These are phyloP conservation scores for Sesia bembeciformis DNA, from an alignment of 2,888 invertebrate species.

Conservation along the genomic window DNA sequence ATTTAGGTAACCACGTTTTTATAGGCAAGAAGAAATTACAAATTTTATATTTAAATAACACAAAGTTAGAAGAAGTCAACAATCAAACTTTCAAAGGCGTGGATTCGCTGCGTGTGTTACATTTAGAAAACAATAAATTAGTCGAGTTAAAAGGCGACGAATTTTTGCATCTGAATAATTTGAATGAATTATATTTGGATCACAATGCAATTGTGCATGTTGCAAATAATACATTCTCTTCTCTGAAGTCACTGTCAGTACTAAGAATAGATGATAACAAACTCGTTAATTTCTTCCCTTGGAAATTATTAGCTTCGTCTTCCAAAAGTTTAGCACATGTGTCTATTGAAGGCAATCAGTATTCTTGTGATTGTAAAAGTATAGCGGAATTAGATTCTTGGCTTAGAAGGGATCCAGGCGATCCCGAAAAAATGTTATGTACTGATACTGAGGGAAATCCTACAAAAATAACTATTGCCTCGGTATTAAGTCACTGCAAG, in stretches of 20 bases:
- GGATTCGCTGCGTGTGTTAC: slow-evolving; percentile 80
- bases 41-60: slow-evolving; percentile 84
- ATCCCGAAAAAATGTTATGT: slow-evolving; percentile 81
- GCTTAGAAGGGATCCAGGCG: slow-evolving; percentile 78
- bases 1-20: slow-evolving; percentile 87
- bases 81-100: slow-evolving; percentile 89
- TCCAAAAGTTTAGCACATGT: slow-evolving; percentile 77
- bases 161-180: slow-evolving; percentile 82
- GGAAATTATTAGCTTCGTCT: slow-evolving; percentile 79
- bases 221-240: slow-evolving; percentile 84
- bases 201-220: slow-evolving; percentile 84
- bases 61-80: slow-evolving; percentile 82
- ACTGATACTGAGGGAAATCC: slow-evolving; percentile 71
- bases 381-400: slow-evolving; percentile 80
- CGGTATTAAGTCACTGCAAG: slow-evolving; percentile 76
- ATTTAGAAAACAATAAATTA: slow-evolving; percentile 85
- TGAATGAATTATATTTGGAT: slow-evolving; percentile 85
- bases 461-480: slow-evolving; percentile 68
- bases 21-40: slow-evolving; percentile 88
- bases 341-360: slow-evolving; percentile 84
- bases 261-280: slow-evolving; percentile 85
- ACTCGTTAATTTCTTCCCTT: slow-evolving; percentile 83
- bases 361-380: slow-evolving; percentile 88
- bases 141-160: slow-evolving; percentile 84
- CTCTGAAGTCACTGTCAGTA: slow-evolving; percentile 82